Base-by-base conservation (phyloP, 2,113 vertebrate species). In the Galbula dea region DNA sequence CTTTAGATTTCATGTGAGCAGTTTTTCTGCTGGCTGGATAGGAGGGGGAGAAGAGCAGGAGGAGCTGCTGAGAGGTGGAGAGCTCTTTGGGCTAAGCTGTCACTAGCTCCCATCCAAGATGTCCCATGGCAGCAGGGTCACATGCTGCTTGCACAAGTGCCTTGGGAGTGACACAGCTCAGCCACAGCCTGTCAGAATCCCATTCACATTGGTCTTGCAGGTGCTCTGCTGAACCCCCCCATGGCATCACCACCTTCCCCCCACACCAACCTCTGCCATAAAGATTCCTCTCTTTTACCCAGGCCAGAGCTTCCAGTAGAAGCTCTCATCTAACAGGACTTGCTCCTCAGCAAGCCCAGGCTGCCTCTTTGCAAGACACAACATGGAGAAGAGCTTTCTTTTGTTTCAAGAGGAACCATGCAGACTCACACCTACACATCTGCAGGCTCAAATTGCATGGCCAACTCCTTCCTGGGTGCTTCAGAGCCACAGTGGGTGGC, bases 1-100 rank as follows among this genome's bases (percentile, higher is more conserved):
- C 86, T 93, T 80, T 88, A 65, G 83, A 49, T 88, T 90, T 51
- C 55, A 10, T n/a, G 59, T 19, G 55, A 80, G 65, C 67, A 41
- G 41, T 32, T 91, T 32, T 91, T 41, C 41, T 54, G 36, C 27
- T 6, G 78, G 37, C 20, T 59, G 26, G 34, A 34, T 19, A 61
- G 80, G 37, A 62, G 59, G 19, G 65, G 27, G 29, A 63, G 34
- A 51, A 0, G 18, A 62, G 82, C 41, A 27, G 68, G 16, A 43
- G 3, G 23, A 29, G 71, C 39, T 19, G 14, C 27, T 76, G 71
- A 20, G 15, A 54, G 39, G 43, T 57, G 46, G 39, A 34, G 30
- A 57, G 59, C 45, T 61, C 27, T 67, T 49, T 18, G 20, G 68
- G 55, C 41, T 66, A 54, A 66, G 55, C 45, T 46, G 24, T 27